These are phyloP conservation scores for Phymanthus crucifer DNA, from an alignment of 92 coral and sea anemone genomes.

Conservation along the genomic window DNA sequence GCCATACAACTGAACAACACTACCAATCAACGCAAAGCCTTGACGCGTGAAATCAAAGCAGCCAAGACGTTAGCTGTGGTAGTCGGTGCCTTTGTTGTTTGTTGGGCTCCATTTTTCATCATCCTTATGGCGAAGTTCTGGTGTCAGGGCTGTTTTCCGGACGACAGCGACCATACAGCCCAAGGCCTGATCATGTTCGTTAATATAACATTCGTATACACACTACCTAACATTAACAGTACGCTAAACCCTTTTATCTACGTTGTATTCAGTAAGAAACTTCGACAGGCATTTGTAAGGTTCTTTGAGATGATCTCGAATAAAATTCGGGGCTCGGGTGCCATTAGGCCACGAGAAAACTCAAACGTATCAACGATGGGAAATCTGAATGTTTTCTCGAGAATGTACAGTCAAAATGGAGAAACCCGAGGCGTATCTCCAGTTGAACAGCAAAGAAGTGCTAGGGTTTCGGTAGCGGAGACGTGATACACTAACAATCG, in stretches of 20 bases:
- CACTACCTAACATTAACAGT: slow-evolving; percentile 88
- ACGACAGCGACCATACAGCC: slow-evolving; percentile 34
- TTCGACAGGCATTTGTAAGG: slow-evolving; percentile 71
- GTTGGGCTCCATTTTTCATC: slow-evolving; percentile 63
- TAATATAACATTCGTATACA: slow-evolving; percentile 82
- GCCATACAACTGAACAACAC: slow-evolving; percentile 7
- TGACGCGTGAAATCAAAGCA: slow-evolving; percentile 63
- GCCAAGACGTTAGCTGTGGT: slow-evolving; percentile 60
- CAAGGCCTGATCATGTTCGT: slow-evolving; percentile 57
- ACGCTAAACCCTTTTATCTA: slow-evolving; percentile 92
- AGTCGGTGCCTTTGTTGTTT: slow-evolving; percentile 45
- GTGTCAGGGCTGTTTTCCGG: slow-evolving; percentile 57
- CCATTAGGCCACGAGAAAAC: slow-evolving; percentile 12
- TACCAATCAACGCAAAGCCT: slow-evolving; percentile 43
- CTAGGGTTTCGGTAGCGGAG: not conserved
- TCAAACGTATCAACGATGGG: not conserved
- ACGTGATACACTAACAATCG: not conserved
- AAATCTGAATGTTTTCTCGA: not conserved
- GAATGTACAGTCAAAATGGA: not conserved
- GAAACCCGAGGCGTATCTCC: not conserved
- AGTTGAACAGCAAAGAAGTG: not conserved
- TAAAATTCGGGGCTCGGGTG: slow-evolving; percentile 9
- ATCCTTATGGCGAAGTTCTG: slow-evolving; percentile 43
- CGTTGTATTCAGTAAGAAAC: slow-evolving; percentile 78
- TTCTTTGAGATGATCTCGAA: slow-evolving; percentile 41